phyloP scores from a whole-genome alignment of 2,888 invertebrate genomes.

The Amiota mariae region DNA sequence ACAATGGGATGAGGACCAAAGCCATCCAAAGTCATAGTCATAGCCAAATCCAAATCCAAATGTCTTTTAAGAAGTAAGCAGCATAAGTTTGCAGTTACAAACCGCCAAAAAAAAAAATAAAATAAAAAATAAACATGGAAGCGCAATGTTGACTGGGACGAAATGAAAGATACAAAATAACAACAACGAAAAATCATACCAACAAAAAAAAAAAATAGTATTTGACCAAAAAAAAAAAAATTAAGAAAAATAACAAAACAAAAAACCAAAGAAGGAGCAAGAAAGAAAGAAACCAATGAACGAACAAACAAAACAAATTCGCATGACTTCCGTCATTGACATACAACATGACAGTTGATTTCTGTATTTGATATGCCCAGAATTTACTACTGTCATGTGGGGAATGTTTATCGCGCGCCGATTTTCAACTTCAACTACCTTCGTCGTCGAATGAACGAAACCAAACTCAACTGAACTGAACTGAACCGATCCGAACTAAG shows the following conservation, averaged over 20 bases:
- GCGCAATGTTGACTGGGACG: constrained; percentile 31
- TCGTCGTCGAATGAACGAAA: background rate
- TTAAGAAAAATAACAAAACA: background rate
- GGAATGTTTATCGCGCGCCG: constrained; percentile 29
- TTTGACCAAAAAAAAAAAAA: constrained; percentile 11
- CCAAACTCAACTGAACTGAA: background rate
- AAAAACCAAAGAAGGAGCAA: constrained; percentile 20
- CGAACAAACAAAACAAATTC: constrained; percentile 43
- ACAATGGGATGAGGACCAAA: constrained; percentile 23
- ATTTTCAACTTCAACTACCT: constrained; percentile 20
- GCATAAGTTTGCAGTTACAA: constrained; percentile 3
- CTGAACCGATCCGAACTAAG: background rate
- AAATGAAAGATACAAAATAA: constrained; percentile 40
- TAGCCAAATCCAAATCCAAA: constrained; percentile 10
- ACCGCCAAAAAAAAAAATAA: constrained; percentile 39
- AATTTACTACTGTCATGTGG: constrained; percentile 63
- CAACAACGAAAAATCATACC: background rate
- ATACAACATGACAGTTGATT: constrained; percentile 71
- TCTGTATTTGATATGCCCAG: constrained; percentile 69
- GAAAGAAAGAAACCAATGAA: constrained; percentile 27
- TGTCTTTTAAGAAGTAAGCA: background rate
- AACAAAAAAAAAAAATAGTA: background rate
- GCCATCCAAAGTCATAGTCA: constrained; percentile 5
- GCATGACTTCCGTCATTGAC: constrained; percentile 69
- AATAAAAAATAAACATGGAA: too few species aligned